Percentiles rank a stretch among this genome's conserved stretches.
phyloP scores from a whole-genome alignment of 2,113 vertebrate genomes.

The Solea senegalensis region DNA sequence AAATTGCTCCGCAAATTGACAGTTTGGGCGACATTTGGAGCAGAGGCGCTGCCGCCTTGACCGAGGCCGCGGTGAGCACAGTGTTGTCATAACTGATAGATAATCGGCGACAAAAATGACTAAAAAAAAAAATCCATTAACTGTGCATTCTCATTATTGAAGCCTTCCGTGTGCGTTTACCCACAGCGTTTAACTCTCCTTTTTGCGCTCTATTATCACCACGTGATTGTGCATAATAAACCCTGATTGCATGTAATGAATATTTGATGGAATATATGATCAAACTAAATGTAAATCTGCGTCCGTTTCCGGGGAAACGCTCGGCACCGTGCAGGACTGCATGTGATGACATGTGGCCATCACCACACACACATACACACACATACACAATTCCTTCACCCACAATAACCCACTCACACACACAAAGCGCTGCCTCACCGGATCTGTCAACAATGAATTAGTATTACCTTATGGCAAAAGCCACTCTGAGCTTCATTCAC shows the following conservation, averaged over 20 bases:
- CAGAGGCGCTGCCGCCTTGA: background rate
- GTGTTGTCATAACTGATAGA: too few species aligned
- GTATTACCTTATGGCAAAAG: conserved; percentile 53
- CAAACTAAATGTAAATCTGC: conserved; percentile 69
- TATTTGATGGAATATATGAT: conserved; percentile 76
- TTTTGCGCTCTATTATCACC: conserved; percentile 25
- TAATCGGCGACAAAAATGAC: background rate
- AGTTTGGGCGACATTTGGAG: background rate
- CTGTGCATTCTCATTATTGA: conserved; percentile 36
- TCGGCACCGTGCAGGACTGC: conserved; percentile 10
- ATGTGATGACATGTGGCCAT: conserved; percentile 27
- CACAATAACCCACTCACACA: background rate
- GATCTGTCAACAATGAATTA: conserved; percentile 53
- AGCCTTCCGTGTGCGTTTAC: conserved; percentile 57
- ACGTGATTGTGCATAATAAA: conserved; percentile 62
- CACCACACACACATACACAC: too few species aligned
- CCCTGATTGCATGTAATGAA: conserved; percentile 67
- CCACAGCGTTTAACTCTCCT: conserved; percentile 42
- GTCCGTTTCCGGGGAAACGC: conserved; percentile 43
- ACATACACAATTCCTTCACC: background rate
- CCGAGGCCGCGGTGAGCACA: too few species aligned
- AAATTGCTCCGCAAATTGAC: background rate
- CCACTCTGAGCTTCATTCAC: conserved; percentile 70
- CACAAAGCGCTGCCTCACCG: background rate
- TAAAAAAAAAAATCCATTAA: conserved; percentile 30